Evolutionary conservation across 2,113 vertebrate species (phyloP), one percentile per base, ranked within the genome.

Genomic region (Coregonus clupeaformis): DNA sequence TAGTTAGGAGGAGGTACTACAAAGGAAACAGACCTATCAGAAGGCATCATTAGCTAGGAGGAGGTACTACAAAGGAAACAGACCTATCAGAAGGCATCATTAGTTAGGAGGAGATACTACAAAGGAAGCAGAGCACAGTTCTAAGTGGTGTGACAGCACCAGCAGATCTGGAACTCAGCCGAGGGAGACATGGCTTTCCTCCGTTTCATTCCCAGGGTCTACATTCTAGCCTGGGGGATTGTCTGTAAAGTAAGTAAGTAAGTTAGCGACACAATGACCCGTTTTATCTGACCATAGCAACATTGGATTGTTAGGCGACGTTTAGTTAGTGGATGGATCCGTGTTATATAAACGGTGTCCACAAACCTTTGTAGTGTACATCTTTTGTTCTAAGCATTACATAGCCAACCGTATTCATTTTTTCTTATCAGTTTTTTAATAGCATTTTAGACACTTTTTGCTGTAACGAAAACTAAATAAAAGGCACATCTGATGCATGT

Each of bases 401-500:
- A 94, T 72, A 96, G 93, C 92, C 93, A 93, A 95, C 90, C 92
- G 90, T 89, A 93, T 74, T 85, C 89, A 88, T 94, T 52, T 52
- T 52, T 3, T 52, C 16, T 3, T 18, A 18, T 52, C 7, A 9
- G 36, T 42, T 42, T 6, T 52, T 52, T 52, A 16, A 52, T 91
- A 94, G 92, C 90, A 92, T 87, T 92, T 94, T 91, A 66, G 83
- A 94, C 92, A 91, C 86, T 88, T 69, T 90, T 85, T 81, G 89
- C 89, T 72, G 87, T 89, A 86, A 90, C 90, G 82, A 92, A 90
- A 91, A 91, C 72, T 82, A 92, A 80, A 94, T 95, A 91, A 94
- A 99, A 98, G 97, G 97, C 96, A 98, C 97, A 94, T 96, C 93
- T 90, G 95, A 93, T 83, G 91, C 89, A 89, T 89, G 87, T 91